Conservation (phyloP, 1,140 invertebrate species). For the Pemphigus obesinymphae region DNA sequence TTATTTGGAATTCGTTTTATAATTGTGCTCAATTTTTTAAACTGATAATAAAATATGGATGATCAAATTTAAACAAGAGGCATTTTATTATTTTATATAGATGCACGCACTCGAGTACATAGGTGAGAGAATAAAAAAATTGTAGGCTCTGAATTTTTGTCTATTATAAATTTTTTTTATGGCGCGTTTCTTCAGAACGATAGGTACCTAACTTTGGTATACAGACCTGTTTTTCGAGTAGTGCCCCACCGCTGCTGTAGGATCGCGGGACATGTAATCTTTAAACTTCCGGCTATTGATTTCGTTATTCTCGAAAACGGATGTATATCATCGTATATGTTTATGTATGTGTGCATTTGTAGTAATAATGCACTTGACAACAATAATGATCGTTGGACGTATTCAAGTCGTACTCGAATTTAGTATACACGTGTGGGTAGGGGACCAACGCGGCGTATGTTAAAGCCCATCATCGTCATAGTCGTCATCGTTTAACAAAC, state of each 20-base stretch:
- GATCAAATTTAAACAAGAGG: too few species aligned
- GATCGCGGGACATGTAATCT: background rate
- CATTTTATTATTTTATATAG: too few species aligned
- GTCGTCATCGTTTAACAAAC: background rate
- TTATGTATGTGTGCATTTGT: background rate
- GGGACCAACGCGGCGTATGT: background rate
- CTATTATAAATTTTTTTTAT: too few species aligned
- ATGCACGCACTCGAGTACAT: too few species aligned
- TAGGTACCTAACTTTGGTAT: background rate
- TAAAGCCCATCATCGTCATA: conserved; percentile 4
- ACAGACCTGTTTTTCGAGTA: background rate
- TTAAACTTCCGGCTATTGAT: background rate
- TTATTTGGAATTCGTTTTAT: too few species aligned
- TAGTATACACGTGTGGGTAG: background rate
- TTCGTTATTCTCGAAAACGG: background rate
- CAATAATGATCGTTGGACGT: background rate
- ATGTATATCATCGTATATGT: background rate
- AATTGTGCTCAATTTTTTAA: too few species aligned
- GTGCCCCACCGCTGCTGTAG: background rate
- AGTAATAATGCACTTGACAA: background rate
- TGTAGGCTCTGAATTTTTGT: too few species aligned
- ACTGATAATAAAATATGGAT: too few species aligned
- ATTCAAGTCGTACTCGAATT: background rate
- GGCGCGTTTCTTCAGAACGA: background rate
- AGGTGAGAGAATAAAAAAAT: too few species aligned